Percentiles rank a stretch among this genome's conserved stretches.
phyloP scores from a whole-genome alignment of 2,888 invertebrate genomes.

The Apocheima hispidaria region DNA sequence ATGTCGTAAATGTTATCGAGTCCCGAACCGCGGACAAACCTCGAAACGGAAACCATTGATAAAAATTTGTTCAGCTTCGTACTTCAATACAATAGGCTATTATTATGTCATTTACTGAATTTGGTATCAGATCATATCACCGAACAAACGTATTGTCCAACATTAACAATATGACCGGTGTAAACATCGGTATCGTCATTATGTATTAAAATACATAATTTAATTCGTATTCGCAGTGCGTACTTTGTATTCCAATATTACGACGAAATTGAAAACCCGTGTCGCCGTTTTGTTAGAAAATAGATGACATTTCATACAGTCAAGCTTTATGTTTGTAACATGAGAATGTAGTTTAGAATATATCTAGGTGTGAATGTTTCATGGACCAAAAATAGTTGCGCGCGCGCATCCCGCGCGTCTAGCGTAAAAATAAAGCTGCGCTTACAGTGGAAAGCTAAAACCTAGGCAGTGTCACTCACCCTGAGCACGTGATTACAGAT shows the following conservation, averaged over 20 bases:
- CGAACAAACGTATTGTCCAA: background rate
- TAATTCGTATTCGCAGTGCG: constrained; percentile 8
- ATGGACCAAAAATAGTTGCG: constrained; percentile 79
- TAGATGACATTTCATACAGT: constrained; percentile 5
- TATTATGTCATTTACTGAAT: constrained; percentile 21
- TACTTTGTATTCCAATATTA: constrained; percentile 9
- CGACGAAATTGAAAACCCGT: constrained; percentile 4
- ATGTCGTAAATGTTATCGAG: constrained; percentile 10
- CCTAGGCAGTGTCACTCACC: constrained; percentile 75
- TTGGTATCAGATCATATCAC: constrained; percentile 5
- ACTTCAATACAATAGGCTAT: constrained; percentile 27
- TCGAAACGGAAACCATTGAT: constrained; percentile 24
- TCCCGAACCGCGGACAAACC: constrained; percentile 16
- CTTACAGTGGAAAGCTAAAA: constrained; percentile 58
- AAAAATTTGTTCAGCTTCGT: constrained; percentile 22
- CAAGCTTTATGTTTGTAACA: constrained; percentile 67
- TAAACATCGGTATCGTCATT: no score
- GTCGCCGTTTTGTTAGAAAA: constrained; percentile 4
- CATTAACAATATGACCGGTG: constrained; percentile 12
- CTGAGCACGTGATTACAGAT: constrained; percentile 60
- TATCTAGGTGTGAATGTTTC: constrained; percentile 71
- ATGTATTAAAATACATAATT: constrained; percentile 12
- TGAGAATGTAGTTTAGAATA: constrained; percentile 73
- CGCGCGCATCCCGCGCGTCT: constrained; percentile 70
- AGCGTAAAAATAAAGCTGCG: constrained; percentile 75